Evolutionary conservation across 1,140 invertebrate genomes (phyloP), one percentile per base, ranked within the genome.

Genomic region (Coelopa frigida): DNA sequence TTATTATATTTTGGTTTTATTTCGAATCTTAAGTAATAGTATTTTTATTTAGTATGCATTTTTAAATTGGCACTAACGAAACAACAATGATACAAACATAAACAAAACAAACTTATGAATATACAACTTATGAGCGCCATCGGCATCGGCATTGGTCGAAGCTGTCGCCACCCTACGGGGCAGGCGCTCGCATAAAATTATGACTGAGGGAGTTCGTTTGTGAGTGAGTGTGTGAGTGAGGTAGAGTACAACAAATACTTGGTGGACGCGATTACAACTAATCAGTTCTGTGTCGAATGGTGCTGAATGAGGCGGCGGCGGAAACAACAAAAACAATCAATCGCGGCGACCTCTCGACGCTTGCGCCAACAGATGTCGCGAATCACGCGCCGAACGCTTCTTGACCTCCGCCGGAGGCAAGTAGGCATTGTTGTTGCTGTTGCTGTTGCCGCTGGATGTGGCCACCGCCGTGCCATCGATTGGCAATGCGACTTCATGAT

Each of bases 241-340:
- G n/a, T n/a, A n/a, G 36, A 8, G 36, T 22, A 38, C 14, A 21
- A 38, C 18, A 22, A 38, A 38, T 22, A 38, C 14, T 22, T 22
- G 21, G 12, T 22, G 24, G 10, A 38, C 12, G 8, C 36, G 44
- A 50, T 54, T 49, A 62, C 33, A 60, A 56, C 61, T 63, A 63
- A 63, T 63, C 61, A 64, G 61, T 63, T 52, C 60, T 59, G 41
- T 50, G 46, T 18, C 33, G 33, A 14, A 14, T 35, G 33, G 11
- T 35, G 33, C 5, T 35, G 2, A 10, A 35, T 35, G 33, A n/a
- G n/a, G n/a, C n/a, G n/a, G 5, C 7, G 5, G 33, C 7, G 21
- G 8, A 27, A 12, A 41, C 10, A 26, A 26, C n/a, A n/a, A n/a
- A n/a, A n/a, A n/a, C n/a, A 11, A 17, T 41, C 22, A 3, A 5